A percentile compares a stretch with the other conserved stretches of the same genome.
Evolutionary conservation across 2,888 invertebrate species (phyloP).

Genomic region (Drosophila siamana): DNA sequence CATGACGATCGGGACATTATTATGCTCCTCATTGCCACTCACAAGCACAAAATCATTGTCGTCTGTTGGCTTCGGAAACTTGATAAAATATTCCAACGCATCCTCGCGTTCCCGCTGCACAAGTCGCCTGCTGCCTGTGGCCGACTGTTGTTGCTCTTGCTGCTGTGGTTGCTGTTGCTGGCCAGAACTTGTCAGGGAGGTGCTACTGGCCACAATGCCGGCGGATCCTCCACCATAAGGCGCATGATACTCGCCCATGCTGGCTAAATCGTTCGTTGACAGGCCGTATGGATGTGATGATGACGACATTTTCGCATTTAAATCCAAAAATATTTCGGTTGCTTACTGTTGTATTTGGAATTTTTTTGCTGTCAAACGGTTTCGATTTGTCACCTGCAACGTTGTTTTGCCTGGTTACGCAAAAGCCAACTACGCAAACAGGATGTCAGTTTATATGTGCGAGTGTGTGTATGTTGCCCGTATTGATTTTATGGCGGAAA

Average conservation of each 20-base stretch:
- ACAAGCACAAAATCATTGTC: slow-evolving; percentile 87
- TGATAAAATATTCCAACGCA: slow-evolving; percentile 88
- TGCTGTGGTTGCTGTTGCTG: slow-evolving; percentile 22
- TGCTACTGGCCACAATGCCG: slow-evolving; percentile 30
- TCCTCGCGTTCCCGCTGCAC: slow-evolving; percentile 80
- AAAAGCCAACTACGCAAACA: slow-evolving; percentile 61
- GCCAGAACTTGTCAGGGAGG: slow-evolving; percentile 11
- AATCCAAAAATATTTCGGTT: background rate
- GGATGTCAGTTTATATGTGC: slow-evolving; percentile 10
- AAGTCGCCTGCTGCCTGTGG: slow-evolving; percentile 6
- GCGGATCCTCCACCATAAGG: slow-evolving; percentile 46
- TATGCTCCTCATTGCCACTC: slow-evolving; percentile 86
- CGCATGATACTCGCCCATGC: slow-evolving; percentile 34
- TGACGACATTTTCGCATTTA: slow-evolving; percentile 60
- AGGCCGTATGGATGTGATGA: slow-evolving; percentile 59
- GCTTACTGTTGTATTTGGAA: slow-evolving; percentile 12
- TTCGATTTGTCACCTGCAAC: slow-evolving; percentile 4
- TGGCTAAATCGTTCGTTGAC: slow-evolving; percentile 44
- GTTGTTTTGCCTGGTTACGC: slow-evolving; percentile 55
- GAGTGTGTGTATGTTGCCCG: background rate
- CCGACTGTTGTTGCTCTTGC: background rate
- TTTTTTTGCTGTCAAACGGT: slow-evolving; percentile 19
- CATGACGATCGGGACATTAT: slow-evolving; percentile 89
- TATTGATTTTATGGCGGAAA: slow-evolving; percentile 61
- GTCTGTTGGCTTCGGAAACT: slow-evolving; percentile 86